Base-by-base conservation (phyloP, 2,797 vertebrate genomes). In the Amblyopsis hoosieri region DNA sequence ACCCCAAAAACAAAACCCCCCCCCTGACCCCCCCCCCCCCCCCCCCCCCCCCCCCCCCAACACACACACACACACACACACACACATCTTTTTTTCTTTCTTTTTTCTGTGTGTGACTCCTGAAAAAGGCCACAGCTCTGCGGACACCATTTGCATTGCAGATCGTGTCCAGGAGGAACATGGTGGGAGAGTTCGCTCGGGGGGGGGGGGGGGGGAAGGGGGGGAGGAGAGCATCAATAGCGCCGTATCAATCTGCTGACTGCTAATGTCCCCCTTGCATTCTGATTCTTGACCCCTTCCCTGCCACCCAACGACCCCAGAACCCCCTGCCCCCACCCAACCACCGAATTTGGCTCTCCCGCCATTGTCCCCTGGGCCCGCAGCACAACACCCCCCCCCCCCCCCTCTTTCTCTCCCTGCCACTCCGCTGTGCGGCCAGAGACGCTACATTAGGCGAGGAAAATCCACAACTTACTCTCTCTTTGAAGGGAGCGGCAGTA, bases 71-170 rank as follows among this genome's bases (percentile, higher is more conserved):
- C 80, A 33, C 72, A 50, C 60, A 42, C 33, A 3, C 78, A 33
- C 37, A 61, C 50, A 59, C 56, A 67, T 82, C 84, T 88, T 84
- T 81, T 74, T 51, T 71, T 74, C 80, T 76, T 81, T 85, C 86
- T 87, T 80, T 77, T 81, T 3, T 23, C 23, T 23, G 23, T 23
- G 3, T 23, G 23, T 42, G 37, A 42, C 37, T 42, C 37, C 37
- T 42, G 37, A 42, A 42, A 42, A 42, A 42, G 37, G 37, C 37
- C 37, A 42, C 11, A 19, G 23, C 54, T 31, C 29, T 55, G 12
- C 31, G 84, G 78, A 89, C 89, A 82, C 80, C 85, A 94, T 94
- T 92, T 93, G 93, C 91, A 94, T 93, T 94, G 92, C 93, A 94
- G 94, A 94, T 94, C 71, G 74, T 52, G 68, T 74, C n/a, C 78